Evolutionary conservation across 2,113 vertebrate species (phyloP).

Genomic region (Mastomys natalensis): DNA sequence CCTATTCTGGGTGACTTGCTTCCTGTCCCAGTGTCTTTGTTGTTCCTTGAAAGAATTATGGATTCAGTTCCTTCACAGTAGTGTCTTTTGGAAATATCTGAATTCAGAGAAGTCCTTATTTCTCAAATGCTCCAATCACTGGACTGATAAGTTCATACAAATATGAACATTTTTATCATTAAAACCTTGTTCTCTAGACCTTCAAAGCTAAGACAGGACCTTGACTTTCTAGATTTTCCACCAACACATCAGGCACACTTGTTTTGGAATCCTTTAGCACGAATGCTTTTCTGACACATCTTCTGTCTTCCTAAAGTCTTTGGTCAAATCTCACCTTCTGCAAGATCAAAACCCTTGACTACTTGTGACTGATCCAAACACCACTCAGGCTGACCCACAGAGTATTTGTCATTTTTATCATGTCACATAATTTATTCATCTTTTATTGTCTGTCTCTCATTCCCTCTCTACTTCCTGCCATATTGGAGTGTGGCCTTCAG

Average conservation of each 20-base stretch:
- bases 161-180: background rate
- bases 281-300: background rate
- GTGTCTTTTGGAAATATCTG: background rate
- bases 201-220: background rate
- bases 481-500: background rate
- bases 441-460: background rate
- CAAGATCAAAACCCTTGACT: background rate
- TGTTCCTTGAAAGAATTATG: slow-evolving; percentile 14
- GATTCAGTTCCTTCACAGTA: background rate
- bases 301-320: background rate
- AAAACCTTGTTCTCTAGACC: background rate
- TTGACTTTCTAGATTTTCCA: background rate
- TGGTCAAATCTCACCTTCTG: background rate
- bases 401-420: background rate
- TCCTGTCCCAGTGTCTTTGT: background rate
- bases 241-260: background rate
- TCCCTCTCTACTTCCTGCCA: background rate
- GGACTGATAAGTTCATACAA: background rate
- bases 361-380: background rate
- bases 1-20: background rate
- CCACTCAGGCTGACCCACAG: background rate
- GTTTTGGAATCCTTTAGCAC: background rate
- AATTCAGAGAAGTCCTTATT: background rate
- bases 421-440: background rate
- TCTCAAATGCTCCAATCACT: background rate